phyloP scores from a whole-genome alignment of 2,797 vertebrate genomes.

The Sebastes nivosus region DNA sequence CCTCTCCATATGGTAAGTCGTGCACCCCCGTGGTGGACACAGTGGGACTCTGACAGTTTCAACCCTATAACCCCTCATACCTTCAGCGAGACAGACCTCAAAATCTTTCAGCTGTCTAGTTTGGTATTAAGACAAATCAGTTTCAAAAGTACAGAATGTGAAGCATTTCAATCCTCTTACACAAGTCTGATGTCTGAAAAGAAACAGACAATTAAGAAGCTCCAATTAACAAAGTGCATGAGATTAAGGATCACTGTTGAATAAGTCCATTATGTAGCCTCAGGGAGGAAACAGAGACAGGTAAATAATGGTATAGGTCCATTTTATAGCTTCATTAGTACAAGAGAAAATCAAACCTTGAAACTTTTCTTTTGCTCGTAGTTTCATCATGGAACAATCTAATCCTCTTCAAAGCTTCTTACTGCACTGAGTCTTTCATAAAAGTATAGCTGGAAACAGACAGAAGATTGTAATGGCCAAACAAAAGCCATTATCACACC shows the following conservation, averaged over 20 bases:
- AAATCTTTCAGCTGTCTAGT: slow-evolving; percentile 47
- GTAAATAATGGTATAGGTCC: slow-evolving; percentile 18
- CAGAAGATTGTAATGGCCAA: slow-evolving; percentile 11
- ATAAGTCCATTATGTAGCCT: slow-evolving; percentile 14
- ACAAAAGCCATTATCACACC: slow-evolving; percentile 19
- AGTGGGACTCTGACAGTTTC: slow-evolving; percentile 69
- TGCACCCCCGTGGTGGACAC: slow-evolving; percentile 65
- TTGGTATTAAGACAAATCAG: slow-evolving; percentile 60
- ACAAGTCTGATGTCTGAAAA: slow-evolving; percentile 77
- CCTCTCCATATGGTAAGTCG: slow-evolving; percentile 74
- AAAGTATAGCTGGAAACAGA: slow-evolving; percentile 29
- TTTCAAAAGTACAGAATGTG: slow-evolving; percentile 34
- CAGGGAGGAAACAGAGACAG: slow-evolving; percentile 12
- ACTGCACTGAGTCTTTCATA: slow-evolving; percentile 6
- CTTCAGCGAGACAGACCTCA: slow-evolving; percentile 41
- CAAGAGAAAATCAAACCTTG: slow-evolving; percentile 6
- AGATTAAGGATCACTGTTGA: slow-evolving; percentile 69
- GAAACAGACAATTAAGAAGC: slow-evolving; percentile 76
- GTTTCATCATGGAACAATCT: slow-evolving; percentile 14
- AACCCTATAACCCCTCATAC: slow-evolving; percentile 58
- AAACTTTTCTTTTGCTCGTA: slow-evolving; percentile 9
- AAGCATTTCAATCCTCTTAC: slow-evolving; percentile 79
- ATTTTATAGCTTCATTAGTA: slow-evolving; percentile 2
- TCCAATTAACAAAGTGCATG: slow-evolving; percentile 77
- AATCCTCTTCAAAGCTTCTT: slow-evolving; percentile 28